Conservation (phyloP, 2,888 invertebrate species). For the Leptothorax acervorum region DNA sequence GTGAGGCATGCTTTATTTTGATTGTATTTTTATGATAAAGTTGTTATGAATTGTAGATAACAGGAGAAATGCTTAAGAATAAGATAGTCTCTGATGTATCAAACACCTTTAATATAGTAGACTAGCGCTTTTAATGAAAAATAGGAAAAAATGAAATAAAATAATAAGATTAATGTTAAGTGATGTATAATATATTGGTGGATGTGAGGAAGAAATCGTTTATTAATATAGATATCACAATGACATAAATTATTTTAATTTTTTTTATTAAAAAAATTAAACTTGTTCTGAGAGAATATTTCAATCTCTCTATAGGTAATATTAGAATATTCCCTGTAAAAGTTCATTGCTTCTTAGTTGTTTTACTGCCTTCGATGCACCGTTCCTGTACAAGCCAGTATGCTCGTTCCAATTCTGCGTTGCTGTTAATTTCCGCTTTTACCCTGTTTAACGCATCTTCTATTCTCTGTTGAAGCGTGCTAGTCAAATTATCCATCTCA, state of each 20-base stretch:
- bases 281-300: not conserved
- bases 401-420: slow-evolving; percentile 77
- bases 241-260: not conserved
- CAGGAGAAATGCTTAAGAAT: not conserved
- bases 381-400: slow-evolving; percentile 78
- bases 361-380: slow-evolving; percentile 73
- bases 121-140: not conserved
- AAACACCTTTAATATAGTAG: not conserved
- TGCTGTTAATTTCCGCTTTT: slow-evolving; percentile 73
- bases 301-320: too few species aligned
- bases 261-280: slow-evolving; percentile 5
- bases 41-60: slow-evolving; percentile 3
- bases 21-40: not conserved
- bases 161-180: not conserved
- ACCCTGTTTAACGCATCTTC: slow-evolving; percentile 81
- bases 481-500: slow-evolving; percentile 82
- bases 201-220: slow-evolving; percentile 30
- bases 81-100: not conserved
- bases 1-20: not conserved
- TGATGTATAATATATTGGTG: not conserved
- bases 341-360: not conserved
- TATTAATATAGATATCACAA: not conserved
- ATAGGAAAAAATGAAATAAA: not conserved
- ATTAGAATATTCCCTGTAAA: not conserved
- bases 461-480: slow-evolving; percentile 79